These are phyloP conservation scores for Platycercus adscitus DNA, from an alignment of 2,113 vertebrate genomes.

Conservation along the genomic window DNA sequence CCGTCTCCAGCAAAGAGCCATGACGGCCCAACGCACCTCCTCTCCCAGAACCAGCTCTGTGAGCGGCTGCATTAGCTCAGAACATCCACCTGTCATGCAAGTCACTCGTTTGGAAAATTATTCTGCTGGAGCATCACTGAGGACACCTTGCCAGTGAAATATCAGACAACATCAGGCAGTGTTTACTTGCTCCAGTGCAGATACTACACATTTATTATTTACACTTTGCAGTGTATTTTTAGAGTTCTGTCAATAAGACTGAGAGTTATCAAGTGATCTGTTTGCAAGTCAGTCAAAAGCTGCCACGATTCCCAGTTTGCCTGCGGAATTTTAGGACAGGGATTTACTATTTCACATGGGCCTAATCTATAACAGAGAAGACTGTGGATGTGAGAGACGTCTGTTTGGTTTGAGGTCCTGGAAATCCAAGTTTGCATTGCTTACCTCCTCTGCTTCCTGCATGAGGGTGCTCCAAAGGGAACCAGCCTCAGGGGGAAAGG, in stretches of 20 bases:
- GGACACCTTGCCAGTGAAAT: constrained; percentile 67
- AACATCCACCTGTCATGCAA: constrained; percentile 61
- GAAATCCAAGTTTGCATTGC: not conserved
- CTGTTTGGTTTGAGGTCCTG: not conserved
- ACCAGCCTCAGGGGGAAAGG: not conserved
- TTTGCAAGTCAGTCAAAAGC: constrained; percentile 32
- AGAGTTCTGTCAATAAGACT: constrained; percentile 54
- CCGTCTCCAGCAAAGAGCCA: not conserved
- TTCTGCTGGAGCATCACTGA: constrained; percentile 61
- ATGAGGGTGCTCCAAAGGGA: not conserved
- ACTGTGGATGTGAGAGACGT: not conserved
- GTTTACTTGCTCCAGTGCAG: constrained; percentile 63
- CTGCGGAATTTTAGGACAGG: not conserved
- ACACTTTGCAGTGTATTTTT: constrained; percentile 37
- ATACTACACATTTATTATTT: constrained; percentile 69
- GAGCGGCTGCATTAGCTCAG: not conserved
- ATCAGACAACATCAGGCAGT: constrained; percentile 61
- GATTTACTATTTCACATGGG: not conserved
- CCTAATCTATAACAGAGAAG: not conserved
- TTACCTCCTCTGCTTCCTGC: not conserved
- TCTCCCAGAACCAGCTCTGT: not conserved
- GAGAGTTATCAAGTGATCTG: constrained; percentile 58
- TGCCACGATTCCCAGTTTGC: not conserved
- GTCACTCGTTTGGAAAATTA: constrained; percentile 62
- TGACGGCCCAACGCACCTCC: not conserved